Base-by-base conservation (phyloP, 2,797 vertebrate species). In the Onychomys torridus region DNA sequence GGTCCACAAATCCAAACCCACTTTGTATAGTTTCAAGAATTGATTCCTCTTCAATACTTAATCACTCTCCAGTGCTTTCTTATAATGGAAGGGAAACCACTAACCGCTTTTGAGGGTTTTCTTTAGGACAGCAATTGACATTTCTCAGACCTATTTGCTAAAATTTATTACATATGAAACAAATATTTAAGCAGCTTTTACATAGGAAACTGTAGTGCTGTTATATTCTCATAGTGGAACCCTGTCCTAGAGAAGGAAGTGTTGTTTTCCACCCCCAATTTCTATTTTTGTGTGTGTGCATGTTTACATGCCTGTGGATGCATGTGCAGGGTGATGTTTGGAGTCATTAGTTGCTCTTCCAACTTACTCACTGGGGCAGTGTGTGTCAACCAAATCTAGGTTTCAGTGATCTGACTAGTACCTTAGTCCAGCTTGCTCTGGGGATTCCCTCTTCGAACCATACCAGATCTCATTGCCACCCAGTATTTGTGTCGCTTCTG, bases 61-160 rank as follows among this genome's bases (percentile, higher is more conserved):
- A 76, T 85, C 12, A 63, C 11, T 89, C 34, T 40, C 52, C 49
- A 67, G 1, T 87, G 63, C 34, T 75, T 92, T 88, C 29, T 69
- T 65, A 67, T 79, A 71, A 67, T 65, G 34, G 23, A 84, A 76
- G 21, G 59, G 29, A 59, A 82, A 63, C 37, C 55, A 85, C 61
- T 29, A 67, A 67, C 17, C 37, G 34, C 13, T 95, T 83, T 84
- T 81, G 84, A 79, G 25, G 37, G 0, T 63, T 29, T 40, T 6
- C 7, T 85, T 59, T 83, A 52, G 73, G 92, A 46, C 6, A 93
- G 57, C 49, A 32, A 71, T 32, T 88, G 46, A 69, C 83, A 69
- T 84, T 61, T 25, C 89, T 92, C 69, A 71, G 55, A 61, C 29
- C 67, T 91, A 81, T 81, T 96, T 96, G 69, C 71, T 95, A 84